A percentile compares a stretch with the other conserved stretches of the same genome.
Conservation (phyloP, 2,888 invertebrate species). For the Eurois occulta region DNA sequence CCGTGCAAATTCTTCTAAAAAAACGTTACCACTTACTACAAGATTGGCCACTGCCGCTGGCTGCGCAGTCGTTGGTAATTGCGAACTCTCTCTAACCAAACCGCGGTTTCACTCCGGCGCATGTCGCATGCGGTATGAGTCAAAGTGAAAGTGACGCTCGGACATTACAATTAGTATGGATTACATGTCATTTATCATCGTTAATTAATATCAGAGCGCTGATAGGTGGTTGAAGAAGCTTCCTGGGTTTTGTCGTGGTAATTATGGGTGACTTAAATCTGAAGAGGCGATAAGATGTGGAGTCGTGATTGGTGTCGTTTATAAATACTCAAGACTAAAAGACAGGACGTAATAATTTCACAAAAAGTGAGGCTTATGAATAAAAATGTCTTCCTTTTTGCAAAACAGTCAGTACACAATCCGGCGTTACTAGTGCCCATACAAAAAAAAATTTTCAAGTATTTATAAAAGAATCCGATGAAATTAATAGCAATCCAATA, state of each 20-base stretch:
- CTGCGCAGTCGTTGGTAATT: constrained; percentile 60
- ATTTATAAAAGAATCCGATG: not conserved
- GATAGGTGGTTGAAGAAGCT: constrained; percentile 22
- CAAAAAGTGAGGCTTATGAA: not conserved
- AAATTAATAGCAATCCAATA: not conserved
- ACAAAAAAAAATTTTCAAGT: not conserved
- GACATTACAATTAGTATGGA: constrained; percentile 72
- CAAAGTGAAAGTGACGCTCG: constrained; percentile 69
- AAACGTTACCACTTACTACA: constrained; percentile 21
- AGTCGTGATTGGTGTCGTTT: not conserved
- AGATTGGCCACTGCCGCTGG: constrained; percentile 21
- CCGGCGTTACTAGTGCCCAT: not conserved
- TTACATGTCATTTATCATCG: constrained; percentile 64
- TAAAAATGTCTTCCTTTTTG: not conserved
- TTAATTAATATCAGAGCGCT: constrained; percentile 58
- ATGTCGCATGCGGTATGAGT: constrained; percentile 69
- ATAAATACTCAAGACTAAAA: not conserved
- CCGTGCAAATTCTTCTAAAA: constrained; percentile 18
- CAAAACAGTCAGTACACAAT: not conserved
- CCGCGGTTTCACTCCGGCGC: constrained; percentile 64
- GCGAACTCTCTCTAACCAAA: constrained; percentile 67
- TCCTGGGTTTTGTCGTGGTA: constrained; percentile 13
- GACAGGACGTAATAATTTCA: not conserved
- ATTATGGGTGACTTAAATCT: constrained; percentile 3
- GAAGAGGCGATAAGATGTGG: not conserved